Evolutionary conservation across 2,888 invertebrate genomes (phyloP).

Genomic region (Agapostemon virescens): DNA sequence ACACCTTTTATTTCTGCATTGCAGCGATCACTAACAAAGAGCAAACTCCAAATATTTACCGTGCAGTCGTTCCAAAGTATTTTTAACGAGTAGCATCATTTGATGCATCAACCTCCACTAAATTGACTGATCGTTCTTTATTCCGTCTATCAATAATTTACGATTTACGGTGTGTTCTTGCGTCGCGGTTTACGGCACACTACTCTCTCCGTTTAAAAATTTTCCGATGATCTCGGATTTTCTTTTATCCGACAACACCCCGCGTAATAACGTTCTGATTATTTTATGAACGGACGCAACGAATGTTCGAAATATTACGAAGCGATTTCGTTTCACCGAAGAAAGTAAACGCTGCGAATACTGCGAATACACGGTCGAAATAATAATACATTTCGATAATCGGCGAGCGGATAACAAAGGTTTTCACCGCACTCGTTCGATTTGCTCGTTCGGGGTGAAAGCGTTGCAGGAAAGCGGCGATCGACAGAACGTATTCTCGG

Average conservation of each 20-base stretch:
- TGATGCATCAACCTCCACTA: too few relatives aligned
- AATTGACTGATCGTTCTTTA: too few relatives aligned
- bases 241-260: neutral
- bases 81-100: too few relatives aligned
- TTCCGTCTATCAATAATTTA: too few relatives aligned
- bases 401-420: neutral
- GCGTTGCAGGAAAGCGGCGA: neutral
- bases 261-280: neutral
- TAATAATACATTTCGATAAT: neutral
- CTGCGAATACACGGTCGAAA: neutral
- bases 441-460: neutral
- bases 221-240: neutral
- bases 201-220: too few relatives aligned
- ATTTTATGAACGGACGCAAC: neutral
- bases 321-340: neutral
- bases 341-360: neutral
- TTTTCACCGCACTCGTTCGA: neutral
- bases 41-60: too few relatives aligned
- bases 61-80: too few relatives aligned
- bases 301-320: neutral
- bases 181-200: neutral
- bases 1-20: too few relatives aligned
- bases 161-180: too few relatives aligned
- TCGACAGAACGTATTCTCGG: neutral
- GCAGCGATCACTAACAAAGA: too few relatives aligned